These are phyloP conservation scores for Coremacera marginata DNA, from an alignment of 2,888 invertebrate genomes.

Conservation along the genomic window DNA sequence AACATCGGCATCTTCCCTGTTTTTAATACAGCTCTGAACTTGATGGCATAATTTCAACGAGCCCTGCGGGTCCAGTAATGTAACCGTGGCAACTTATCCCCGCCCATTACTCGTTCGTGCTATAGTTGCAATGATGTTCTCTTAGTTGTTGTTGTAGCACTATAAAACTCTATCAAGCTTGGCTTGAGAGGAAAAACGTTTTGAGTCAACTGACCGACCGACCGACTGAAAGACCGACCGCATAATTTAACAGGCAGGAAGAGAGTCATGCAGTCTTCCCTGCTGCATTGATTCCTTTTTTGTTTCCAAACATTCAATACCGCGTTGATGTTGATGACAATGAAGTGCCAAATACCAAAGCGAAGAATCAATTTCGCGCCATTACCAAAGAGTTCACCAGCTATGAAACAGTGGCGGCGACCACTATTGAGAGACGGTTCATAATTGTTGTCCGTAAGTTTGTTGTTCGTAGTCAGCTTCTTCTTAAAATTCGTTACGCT, in stretches of 20 bases:
- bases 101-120: neutral
- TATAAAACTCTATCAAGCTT: constrained; percentile 16
- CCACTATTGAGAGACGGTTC: constrained; percentile 42
- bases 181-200: constrained; percentile 14
- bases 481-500: constrained; percentile 45
- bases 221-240: too few relatives aligned
- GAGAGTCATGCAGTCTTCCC: too few relatives aligned
- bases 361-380: constrained; percentile 41
- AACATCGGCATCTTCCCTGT: constrained; percentile 23
- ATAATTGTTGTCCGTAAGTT: constrained; percentile 51
- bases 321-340: constrained; percentile 21
- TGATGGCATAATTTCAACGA: constrained; percentile 70
- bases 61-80: constrained; percentile 63
- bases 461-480: constrained; percentile 41
- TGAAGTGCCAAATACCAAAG: constrained; percentile 10
- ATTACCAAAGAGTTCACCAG: constrained; percentile 3
- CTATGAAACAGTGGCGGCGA: neutral
- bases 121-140: constrained; percentile 1
- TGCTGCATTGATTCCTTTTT: neutral
- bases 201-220: neutral
- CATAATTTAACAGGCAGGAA: too few relatives aligned
- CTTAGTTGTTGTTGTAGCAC: constrained; percentile 37
- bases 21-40: constrained; percentile 61
- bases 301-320: neutral
- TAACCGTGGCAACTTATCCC: constrained; percentile 50